Evolutionary conservation across 2,797 vertebrate species (phyloP).

Genomic region (Taenioides sp.): DNA sequence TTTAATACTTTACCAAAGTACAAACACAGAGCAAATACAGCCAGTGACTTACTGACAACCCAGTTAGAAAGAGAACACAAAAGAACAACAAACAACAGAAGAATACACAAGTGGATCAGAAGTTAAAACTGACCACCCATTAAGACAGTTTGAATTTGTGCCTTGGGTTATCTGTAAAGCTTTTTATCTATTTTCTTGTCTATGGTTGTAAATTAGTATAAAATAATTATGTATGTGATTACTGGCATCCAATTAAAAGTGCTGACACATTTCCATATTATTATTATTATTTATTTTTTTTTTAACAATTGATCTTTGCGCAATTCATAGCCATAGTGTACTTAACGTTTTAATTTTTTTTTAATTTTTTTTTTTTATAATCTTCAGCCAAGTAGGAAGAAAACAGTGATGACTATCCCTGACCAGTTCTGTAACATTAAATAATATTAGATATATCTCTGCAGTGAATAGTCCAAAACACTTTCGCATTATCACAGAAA

Average conservation of each 20-base stretch:
- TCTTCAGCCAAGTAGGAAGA: background rate
- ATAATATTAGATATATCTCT: background rate
- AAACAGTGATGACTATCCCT: background rate
- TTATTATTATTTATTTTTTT: too few species aligned
- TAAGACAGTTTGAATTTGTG: background rate
- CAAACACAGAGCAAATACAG: constrained; percentile 19
- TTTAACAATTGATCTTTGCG: background rate
- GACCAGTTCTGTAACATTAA: background rate
- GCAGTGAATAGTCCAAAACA: background rate
- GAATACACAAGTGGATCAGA: background rate
- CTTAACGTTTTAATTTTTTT: background rate
- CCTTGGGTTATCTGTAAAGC: background rate
- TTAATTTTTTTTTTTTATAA: background rate
- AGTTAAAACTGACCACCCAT: background rate
- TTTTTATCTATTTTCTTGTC: background rate
- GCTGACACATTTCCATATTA: background rate
- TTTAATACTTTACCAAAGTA: constrained; percentile 50
- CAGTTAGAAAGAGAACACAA: background rate
- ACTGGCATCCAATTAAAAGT: background rate
- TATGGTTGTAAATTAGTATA: background rate
- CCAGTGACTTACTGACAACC: background rate
- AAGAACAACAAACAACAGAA: background rate
- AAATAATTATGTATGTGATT: background rate
- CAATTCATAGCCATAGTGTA: background rate
- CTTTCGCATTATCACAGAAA: background rate